Evolutionary conservation across 2,113 vertebrate genomes (phyloP), one percentile per base, ranked within the genome.

Genomic region (Trichomycterus rosablanca): DNA sequence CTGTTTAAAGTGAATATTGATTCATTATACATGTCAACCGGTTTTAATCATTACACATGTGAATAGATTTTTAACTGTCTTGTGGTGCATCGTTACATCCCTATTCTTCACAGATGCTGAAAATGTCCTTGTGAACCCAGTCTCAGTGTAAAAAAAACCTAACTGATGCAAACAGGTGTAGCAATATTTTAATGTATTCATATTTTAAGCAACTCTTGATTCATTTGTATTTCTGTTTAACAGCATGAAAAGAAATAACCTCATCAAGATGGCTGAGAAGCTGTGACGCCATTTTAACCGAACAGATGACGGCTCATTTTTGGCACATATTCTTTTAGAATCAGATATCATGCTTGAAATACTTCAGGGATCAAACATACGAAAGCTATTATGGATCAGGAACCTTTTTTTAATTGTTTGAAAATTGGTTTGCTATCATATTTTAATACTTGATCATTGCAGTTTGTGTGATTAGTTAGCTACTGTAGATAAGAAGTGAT

Each of bases 161-260:
- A 5, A n/a, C 22, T 4, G n/a, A n/a, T 39, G 11, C 2, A 23
- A 34, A 12, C 40, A 7, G 4, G 7, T 26, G 7, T 23, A 10
- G n/a, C 48, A 5, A 28, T 61, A 9, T 53, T 22, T 30, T 30
- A 4, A 30, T 30, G 7, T 4, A 4, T 32, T 20, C 3, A 6
- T n/a, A 35, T 23, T 12, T 19, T 3, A 5, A 39, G 37, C 5
- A 11, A 7, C 14, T 57, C 7, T 20, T 57, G 9, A 62, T 63
- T 11, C 51, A 3, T 50, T 8, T 51, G 2, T 59, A 5, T 66
- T 77, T n/a, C 70, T 4, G 5, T 73, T 70, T 44, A 56, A 68
- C 65, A 88, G 86, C 80, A 85, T 65, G 74, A 77, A 61, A 64
- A 78, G 73, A 82, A 72, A 19, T 77, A 74, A 15, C 45, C 9